Percentiles rank a stretch among this genome's conserved stretches.
These are phyloP conservation scores for Anthophora plumipes DNA, from an alignment of 2,888 invertebrate genomes.

Conservation along the genomic window DNA sequence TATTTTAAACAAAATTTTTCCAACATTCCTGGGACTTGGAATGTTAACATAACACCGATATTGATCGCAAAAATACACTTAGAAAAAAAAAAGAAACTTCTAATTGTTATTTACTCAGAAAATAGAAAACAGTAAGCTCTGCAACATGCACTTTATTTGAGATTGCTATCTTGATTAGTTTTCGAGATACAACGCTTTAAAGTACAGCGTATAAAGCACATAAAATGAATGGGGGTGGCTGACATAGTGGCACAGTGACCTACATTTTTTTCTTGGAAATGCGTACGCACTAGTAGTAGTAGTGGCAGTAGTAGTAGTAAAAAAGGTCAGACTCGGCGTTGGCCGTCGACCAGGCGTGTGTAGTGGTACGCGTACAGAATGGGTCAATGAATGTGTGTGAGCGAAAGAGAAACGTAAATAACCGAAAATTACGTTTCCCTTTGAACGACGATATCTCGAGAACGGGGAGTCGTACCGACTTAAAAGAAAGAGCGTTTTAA, in stretches of 20 bases:
- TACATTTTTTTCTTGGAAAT: background rate
- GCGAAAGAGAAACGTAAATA: background rate
- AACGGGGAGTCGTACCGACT: background rate
- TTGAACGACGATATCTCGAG: background rate
- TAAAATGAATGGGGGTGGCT: background rate
- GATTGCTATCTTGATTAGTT: background rate
- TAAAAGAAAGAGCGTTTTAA: no score
- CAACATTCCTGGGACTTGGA: no score
- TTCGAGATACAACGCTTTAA: background rate
- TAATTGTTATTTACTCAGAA: background rate
- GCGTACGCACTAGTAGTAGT: background rate
- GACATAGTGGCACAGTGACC: background rate
- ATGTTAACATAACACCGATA: background rate
- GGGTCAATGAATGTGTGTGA: background rate
- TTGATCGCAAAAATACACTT: background rate
- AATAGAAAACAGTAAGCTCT: background rate
- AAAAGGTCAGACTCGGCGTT: no score
- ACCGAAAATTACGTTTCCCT: background rate
- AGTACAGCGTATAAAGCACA: background rate
- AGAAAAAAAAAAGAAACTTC: background rate
- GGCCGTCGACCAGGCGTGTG: background rate
- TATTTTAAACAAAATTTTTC: no score
- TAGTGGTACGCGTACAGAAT: no score
- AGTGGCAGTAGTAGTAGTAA: background rate
- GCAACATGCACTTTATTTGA: background rate